Evolutionary conservation across 2,888 invertebrate species (phyloP), one percentile per base, ranked within the genome.

Genomic region (Drepanosiphum platanoidis): DNA sequence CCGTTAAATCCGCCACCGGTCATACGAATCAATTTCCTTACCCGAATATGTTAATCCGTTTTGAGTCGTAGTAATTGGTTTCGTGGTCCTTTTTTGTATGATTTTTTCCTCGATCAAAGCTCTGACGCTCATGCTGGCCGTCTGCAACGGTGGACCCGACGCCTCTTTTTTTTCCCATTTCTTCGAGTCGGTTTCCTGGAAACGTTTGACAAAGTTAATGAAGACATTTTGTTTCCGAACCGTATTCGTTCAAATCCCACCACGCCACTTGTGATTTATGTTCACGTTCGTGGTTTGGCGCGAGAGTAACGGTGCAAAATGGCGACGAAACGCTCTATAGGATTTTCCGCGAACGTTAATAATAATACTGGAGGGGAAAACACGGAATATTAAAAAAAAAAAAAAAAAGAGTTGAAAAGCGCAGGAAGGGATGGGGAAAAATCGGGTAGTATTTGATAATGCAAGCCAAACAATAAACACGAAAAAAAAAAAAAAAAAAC

Each of bases 51-150:
- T 84, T 13, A 80, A 27, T 58, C 74, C 83, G 15, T 78, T 83
- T 42, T 86, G 80, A 36, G 52, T 75, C 7, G 80, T n/a, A 15
- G 74, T 58, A 39, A 84, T 86, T 13, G 87, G 86, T 72, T 88
- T 88, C 15, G 88, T 88, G 52, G 87, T 88, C 42, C 96, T 92
- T 88, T 96, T 95, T 89, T 95, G 96, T 88, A 96, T 97, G 88
- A 97, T 97, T 90, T 97, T 97, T 90, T 97, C 97, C 90, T 96
- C 96, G 88, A 97, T 97, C 72, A 97, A 92, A 15, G 97, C 96
- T 86, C 97, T 92, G 9, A 97, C 96, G 86, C 96, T 96, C 87
- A 96, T 95, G 87, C 96, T 96, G 9, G 96, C 96, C n/a, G 97
- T 97, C 91, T 96, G 96, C 87, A 97, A 90, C 0, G 96, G 96